Evolutionary conservation across 1,140 invertebrate species (phyloP).

Genomic region (Aplysia californica): DNA sequence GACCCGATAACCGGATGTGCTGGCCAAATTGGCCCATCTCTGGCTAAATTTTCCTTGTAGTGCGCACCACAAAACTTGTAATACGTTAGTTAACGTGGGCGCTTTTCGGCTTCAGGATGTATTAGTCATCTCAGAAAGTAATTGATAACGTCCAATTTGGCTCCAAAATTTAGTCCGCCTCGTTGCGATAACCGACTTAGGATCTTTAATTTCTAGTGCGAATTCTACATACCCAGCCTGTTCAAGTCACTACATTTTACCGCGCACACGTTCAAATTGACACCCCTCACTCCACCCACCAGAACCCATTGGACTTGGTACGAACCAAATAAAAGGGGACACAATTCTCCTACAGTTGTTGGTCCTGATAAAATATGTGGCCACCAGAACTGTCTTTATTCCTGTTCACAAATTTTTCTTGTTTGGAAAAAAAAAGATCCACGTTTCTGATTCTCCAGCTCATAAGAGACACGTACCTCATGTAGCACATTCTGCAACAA

Average conservation of each 20-base stretch:
- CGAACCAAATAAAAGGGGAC: not conserved
- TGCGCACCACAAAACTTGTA: constrained; percentile 25
- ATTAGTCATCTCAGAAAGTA: constrained; percentile 19
- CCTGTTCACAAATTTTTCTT: too few relatives aligned
- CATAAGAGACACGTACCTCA: too few relatives aligned
- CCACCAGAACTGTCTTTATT: too few relatives aligned
- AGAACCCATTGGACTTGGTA: too few relatives aligned
- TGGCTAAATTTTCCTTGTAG: constrained; percentile 7
- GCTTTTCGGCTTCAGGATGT: constrained; percentile 4
- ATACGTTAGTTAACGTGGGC: constrained; percentile 19
- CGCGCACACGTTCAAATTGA: too few relatives aligned
- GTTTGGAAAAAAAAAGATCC: too few relatives aligned
- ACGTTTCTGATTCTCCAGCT: too few relatives aligned
- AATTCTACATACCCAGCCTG: too few relatives aligned
- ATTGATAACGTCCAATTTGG: constrained; percentile 27
- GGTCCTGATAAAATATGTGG: too few relatives aligned
- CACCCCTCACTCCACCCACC: too few relatives aligned
- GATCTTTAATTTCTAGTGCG: not conserved
- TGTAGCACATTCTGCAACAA: too few relatives aligned
- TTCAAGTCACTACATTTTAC: too few relatives aligned
- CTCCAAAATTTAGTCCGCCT: constrained; percentile 7
- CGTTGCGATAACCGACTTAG: not conserved
- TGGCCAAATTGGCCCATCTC: constrained; percentile 20
- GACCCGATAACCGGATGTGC: not conserved
- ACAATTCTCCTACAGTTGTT: not conserved